Base-by-base conservation (phyloP, 2,113 vertebrate species). In the Proteles cristata region DNA sequence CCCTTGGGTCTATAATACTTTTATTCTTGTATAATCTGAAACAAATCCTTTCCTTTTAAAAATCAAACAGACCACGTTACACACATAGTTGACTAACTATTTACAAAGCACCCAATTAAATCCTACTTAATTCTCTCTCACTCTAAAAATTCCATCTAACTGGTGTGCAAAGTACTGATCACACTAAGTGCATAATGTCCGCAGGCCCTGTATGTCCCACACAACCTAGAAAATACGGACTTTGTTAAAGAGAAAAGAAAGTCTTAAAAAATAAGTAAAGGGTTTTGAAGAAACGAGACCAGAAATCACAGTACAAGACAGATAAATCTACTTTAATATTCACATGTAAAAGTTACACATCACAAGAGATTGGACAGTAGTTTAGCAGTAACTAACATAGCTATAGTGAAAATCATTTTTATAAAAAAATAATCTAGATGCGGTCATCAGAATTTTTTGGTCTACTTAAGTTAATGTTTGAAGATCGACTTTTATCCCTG, bases 251-350 rank as follows among this genome's bases (percentile, higher is more conserved):
- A 96, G 69, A 97, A 94, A 77, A 94, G 21, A 97, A 97, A 4
- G 81, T 71, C 88, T 81, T 97, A 68, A 96, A 91, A 96, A 88
- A 61, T 84, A 95, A 97, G 53, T 79, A 90, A 90, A 88, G 65
- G 96, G 95, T 86, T 97, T 45, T 98, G 95, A 98, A 99, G 97
- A 98, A 99, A 99, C 89, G 98, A 99, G 93, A 98, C 98, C 98
- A 98, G 98, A 98, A 99, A 98, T 98, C 98, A 99, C 98, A 97
- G 97, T 98, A 98, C 95, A 98, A 98, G 98, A 98, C 99, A 98
- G 97, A 97, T 98, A 98, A 98, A 98, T 98, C 98, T 99, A 99
- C 98, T 99, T 99, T 99, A 99, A 99, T 99, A 98, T 98, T 98
- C 98, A 99, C 99, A 99, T 98, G 98, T 98, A 98, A 98, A 98